Conservation (phyloP, 2,797 vertebrate species). For the Glyptemys insculpta region DNA sequence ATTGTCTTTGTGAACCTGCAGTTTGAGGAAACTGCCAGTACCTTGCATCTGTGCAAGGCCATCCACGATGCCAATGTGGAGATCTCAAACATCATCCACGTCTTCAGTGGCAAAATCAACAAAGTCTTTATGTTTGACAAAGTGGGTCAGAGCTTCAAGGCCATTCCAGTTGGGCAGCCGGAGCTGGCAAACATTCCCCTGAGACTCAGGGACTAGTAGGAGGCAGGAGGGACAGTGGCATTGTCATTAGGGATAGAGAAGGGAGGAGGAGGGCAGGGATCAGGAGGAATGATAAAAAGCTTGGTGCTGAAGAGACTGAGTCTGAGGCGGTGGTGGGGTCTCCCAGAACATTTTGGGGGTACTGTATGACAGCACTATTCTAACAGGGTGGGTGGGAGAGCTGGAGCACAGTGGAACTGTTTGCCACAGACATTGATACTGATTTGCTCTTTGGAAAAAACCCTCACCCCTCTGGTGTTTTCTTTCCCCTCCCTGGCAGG, state of each 20-base stretch:
- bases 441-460: background rate
- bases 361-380: background rate
- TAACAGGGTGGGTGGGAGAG: background rate
- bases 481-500: constrained; percentile 52
- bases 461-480: background rate
- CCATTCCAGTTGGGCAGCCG: background rate
- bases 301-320: background rate
- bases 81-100: constrained; percentile 50
- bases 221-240: background rate
- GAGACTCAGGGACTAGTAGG: background rate
- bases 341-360: background rate
- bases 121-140: constrained; percentile 84
- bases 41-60: background rate
- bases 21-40: constrained; percentile 48
- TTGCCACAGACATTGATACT: too few relatives aligned
- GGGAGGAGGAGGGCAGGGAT: background rate
- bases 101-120: constrained; percentile 76
- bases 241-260: background rate
- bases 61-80: constrained; percentile 62
- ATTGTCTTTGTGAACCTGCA: constrained; percentile 78
- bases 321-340: background rate
- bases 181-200: background rate
- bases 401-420: background rate
- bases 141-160: constrained; percentile 31
- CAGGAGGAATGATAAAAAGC: background rate